Evolutionary conservation across 2,888 invertebrate species (phyloP).

Genomic region (Cephus rjabovi): DNA sequence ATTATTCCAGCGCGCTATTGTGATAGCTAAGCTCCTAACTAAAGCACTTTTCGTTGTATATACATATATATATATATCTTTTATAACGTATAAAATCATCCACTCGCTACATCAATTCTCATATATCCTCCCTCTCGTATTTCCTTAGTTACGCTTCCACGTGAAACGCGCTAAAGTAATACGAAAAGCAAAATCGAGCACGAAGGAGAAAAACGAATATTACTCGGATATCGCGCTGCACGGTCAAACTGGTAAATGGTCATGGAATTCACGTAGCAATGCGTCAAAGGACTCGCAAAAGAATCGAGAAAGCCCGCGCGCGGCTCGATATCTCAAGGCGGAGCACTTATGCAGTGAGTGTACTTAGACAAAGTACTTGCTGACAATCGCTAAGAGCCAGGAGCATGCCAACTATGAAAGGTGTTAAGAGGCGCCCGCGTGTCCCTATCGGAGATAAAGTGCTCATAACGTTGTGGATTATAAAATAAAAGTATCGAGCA

Average conservation of each 20-base stretch:
- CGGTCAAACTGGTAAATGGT: background rate
- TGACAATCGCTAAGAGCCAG: conserved; percentile 49
- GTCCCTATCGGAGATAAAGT: conserved; percentile 51
- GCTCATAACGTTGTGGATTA: conserved; percentile 36
- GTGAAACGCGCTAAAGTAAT: background rate
- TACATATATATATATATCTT: background rate
- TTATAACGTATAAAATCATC: background rate
- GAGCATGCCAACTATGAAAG: conserved; percentile 49
- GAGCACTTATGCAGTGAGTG: conserved; percentile 47
- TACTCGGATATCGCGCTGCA: background rate
- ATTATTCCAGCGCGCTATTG: background rate
- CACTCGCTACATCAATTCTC: background rate
- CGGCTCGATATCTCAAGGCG: conserved; percentile 44
- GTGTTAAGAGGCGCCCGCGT: conserved; percentile 45
- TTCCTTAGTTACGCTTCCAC: background rate
- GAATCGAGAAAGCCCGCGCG: background rate
- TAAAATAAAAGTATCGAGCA: conserved; percentile 17
- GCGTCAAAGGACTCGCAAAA: conserved; percentile 3
- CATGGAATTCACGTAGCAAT: background rate
- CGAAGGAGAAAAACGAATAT: background rate
- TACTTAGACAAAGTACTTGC: conserved; percentile 56
- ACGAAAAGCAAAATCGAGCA: background rate
- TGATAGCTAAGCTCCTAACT: background rate
- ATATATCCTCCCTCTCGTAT: background rate
- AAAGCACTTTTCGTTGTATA: background rate